Evolutionary conservation across 2,797 vertebrate species (phyloP), one percentile per base, ranked within the genome.

Genomic region (Acrossocheilus wenchowensis): DNA sequence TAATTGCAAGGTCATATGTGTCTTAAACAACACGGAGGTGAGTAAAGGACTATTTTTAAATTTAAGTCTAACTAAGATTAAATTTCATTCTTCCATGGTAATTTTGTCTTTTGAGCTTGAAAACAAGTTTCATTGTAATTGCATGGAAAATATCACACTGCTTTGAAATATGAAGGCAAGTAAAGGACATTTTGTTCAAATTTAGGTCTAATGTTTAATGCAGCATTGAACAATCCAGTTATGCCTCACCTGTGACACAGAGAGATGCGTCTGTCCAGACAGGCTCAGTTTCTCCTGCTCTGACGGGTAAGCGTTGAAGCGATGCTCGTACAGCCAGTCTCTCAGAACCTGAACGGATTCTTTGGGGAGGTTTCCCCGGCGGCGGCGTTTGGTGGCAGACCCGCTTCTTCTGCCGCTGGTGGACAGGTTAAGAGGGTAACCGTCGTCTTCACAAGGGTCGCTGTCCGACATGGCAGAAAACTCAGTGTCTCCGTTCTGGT

Each of bases 211-310:
- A 57, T 23, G 64, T 34, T 4, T 15, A 34, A 60, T 8, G 19
- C 6, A 54, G 19, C 52, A 54, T 19, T 54, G 52, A 54, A 54
- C 6, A 2, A 34, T 19, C 0, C 2, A 0, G 48, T 54, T 7
- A 23, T 2, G 6, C 36, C 91, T 93, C 81, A 99, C 98, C 97
- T 99, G 98, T 77, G 99, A 95, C 90, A 98, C 96, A 0, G 98
- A 98, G 85, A 99, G 97, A 89, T 95, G 96, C 86, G 98, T 98
- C 92, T 97, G 96, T 26, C 94, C 95, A 0, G 97, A 97, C 86
- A 99, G 95, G 84, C 96, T 97, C 84, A 96, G 96, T 83, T 99
- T 99, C 95, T 99, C 98, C 91, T 97, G 96, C 91, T 99, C 98
- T 0, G 98, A 98, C 0, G 98, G 98, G 90, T 99, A 99, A 39